phyloP scores from a whole-genome alignment of 1,140 invertebrate genomes.

The Bombus breviceps region DNA sequence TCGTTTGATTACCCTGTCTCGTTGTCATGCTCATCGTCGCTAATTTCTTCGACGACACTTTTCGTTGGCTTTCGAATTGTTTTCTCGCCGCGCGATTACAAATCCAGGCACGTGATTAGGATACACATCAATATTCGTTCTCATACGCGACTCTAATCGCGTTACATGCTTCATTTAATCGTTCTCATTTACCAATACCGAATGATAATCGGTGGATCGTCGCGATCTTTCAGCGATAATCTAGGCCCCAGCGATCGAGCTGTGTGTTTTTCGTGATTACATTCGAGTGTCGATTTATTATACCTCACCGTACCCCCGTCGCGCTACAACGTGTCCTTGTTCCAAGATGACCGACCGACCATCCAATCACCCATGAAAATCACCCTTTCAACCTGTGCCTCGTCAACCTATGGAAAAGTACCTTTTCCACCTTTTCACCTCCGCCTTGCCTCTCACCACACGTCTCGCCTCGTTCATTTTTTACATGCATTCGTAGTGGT shows the following conservation, averaged over 20 bases:
- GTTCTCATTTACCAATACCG: not conserved
- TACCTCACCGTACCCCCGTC: constrained; percentile 66
- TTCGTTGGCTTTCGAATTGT: constrained; percentile 44
- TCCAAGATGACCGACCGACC: constrained; percentile 69
- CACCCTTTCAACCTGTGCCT: constrained; percentile 9
- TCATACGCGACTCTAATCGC: constrained; percentile 35
- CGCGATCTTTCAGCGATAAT: constrained; percentile 24
- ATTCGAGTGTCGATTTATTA: constrained; percentile 65
- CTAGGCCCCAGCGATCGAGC: constrained; percentile 52
- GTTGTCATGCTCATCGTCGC: constrained; percentile 57
- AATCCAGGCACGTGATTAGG: constrained; percentile 32
- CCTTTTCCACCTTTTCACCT: not conserved
- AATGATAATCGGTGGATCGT: constrained; percentile 28
- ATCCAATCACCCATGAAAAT: constrained; percentile 51
- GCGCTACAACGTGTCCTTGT: constrained; percentile 64
- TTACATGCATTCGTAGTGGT: constrained; percentile 61
- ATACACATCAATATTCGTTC: constrained; percentile 3
- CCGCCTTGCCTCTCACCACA: constrained; percentile 51
- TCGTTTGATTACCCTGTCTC: constrained; percentile 57
- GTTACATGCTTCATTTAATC: constrained; percentile 27
- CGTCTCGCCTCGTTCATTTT: constrained; percentile 70
- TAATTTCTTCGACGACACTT: constrained; percentile 42
- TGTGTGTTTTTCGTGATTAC: constrained; percentile 56
- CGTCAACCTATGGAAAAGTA: constrained; percentile 10
- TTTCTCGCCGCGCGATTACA: constrained; percentile 20